Evolutionary conservation across 2,113 vertebrate species (phyloP).

Genomic region (Carassius carassius): DNA sequence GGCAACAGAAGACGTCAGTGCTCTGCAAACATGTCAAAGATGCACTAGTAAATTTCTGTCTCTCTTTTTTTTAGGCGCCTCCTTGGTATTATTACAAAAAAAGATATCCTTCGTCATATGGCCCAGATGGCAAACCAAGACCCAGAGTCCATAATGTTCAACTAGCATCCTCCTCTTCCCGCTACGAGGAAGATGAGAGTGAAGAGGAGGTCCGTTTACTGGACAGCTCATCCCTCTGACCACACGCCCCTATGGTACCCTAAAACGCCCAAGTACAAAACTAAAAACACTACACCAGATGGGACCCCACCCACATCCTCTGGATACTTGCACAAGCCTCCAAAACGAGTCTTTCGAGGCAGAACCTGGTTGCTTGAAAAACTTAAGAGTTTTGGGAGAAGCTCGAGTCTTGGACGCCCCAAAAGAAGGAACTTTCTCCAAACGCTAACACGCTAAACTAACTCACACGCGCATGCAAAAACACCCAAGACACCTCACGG

Average conservation of each 20-base stretch:
- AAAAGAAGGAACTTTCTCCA: slow-evolving; percentile 12
- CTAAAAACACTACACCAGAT: slow-evolving; percentile 37
- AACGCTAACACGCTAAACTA: slow-evolving; percentile 40
- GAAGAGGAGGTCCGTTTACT: slow-evolving; percentile 89
- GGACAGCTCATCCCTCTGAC: slow-evolving; percentile 87
- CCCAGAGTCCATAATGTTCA: slow-evolving; percentile 99
- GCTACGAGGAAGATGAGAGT: slow-evolving; percentile 73
- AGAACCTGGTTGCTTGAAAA: slow-evolving; percentile 27
- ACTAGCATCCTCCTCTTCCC: slow-evolving; percentile 85
- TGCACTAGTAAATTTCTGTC: not conserved
- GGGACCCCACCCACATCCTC: slow-evolving; percentile 36
- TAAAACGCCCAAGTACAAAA: slow-evolving; percentile 1
- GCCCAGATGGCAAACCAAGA: slow-evolving; percentile 99
- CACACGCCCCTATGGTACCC: slow-evolving; percentile 44
- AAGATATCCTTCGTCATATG: slow-evolving; percentile 99
- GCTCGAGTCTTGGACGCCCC: not conserved
- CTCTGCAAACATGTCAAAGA: not conserved
- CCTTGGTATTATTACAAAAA: slow-evolving; percentile 99
- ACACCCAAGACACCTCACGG: slow-evolving; percentile 43
- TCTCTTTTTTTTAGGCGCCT: slow-evolving; percentile 84
- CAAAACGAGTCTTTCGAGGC: slow-evolving; percentile 8
- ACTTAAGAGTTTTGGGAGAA: not conserved
- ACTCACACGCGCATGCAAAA: slow-evolving; percentile 38
- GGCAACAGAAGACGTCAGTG: not conserved
- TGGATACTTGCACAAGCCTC: slow-evolving; percentile 20